Evolutionary conservation across 2,113 vertebrate species (phyloP).

Genomic region (Desmodus rotundus): DNA sequence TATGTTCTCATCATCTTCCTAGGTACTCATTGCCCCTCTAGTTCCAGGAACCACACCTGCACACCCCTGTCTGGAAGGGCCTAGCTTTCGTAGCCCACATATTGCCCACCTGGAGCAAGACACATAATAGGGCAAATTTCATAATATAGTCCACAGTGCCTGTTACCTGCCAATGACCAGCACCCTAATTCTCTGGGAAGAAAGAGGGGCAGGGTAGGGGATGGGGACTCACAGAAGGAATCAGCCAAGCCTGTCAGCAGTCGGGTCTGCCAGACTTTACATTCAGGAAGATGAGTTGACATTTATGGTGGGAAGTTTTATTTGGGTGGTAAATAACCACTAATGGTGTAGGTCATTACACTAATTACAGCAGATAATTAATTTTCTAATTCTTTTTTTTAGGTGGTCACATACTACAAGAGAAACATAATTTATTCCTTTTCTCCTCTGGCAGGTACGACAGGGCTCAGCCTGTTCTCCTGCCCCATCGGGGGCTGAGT

Average conservation of each 20-base stretch:
- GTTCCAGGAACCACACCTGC: not conserved
- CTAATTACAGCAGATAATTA: constrained; percentile 83
- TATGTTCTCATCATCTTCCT: not conserved
- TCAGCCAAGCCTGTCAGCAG: rapidly evolving
- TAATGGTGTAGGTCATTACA: constrained; percentile 80
- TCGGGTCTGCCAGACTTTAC: not conserved
- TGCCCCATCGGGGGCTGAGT: not conserved
- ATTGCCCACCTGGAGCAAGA: not conserved
- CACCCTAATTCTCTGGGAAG: not conserved
- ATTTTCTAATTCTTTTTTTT: constrained; percentile 77
- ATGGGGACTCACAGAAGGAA: not conserved
- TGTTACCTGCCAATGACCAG: not conserved
- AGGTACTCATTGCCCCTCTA: not conserved
- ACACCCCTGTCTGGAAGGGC: not conserved
- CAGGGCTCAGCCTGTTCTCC: constrained; percentile 33
- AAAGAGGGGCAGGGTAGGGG: rapidly evolving
- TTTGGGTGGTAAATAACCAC: constrained; percentile 83
- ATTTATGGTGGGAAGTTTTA: constrained; percentile 78
- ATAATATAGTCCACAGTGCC: rapidly evolving
- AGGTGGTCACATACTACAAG: constrained; percentile 69
- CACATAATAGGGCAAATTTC: not conserved
- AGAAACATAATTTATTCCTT: constrained; percentile 72
- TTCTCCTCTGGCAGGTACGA: not conserved
- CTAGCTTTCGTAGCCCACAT: not conserved
- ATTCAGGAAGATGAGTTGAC: constrained; percentile 51